Base-by-base conservation (phyloP, 2,888 invertebrate genomes). In the Meganola albula region DNA sequence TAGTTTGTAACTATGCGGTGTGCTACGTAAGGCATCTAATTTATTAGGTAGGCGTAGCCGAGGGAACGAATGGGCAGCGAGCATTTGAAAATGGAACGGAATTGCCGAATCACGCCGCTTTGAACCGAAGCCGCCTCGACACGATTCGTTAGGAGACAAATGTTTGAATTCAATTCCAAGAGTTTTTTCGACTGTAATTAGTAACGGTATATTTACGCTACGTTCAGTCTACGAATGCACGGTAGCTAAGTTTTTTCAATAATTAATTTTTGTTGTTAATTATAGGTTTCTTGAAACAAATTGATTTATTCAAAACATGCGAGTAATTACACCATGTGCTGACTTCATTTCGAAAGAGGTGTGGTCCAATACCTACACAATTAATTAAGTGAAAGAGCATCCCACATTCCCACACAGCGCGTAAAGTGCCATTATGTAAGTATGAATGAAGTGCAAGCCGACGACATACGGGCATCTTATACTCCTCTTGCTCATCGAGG, bases 111-210 rank as follows among this genome's bases (percentile, higher is more conserved):
- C 85, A 85, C 77, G 77, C 69, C 55, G 77, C 85, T 84, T 83
- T 84, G 84, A 83, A 60, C 43, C 46, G 60, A 53, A 44, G 71
- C 82, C 80, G 83, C 68, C 75, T 62, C 75, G 80, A 79, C 74
- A 80, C 83, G 84, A 83, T 83, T 83, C 83, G 84, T 85, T 85
- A 84, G 58, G 80, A 85, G 80, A 84, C 84, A 85, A 85, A 84
- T 83, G 84, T 83, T 83, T 80, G 73, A 70, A 83, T 83, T 84
- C 84, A 84, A 82, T 84, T 80, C 76, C 73, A 63, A 67, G 48
- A 63, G 58, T 76, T 80, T 82, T 83, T 79, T 69, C 47, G 47
- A 37, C 25, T 45, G 60, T 75, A 71, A 82, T 85, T 83, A 82
- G 85, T 79, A 64, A 76, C 74, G 82, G 75, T 72, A 61, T 69